These are phyloP conservation scores for Dryadula phaetusa DNA, from an alignment of 2,888 invertebrate genomes.

Conservation along the genomic window DNA sequence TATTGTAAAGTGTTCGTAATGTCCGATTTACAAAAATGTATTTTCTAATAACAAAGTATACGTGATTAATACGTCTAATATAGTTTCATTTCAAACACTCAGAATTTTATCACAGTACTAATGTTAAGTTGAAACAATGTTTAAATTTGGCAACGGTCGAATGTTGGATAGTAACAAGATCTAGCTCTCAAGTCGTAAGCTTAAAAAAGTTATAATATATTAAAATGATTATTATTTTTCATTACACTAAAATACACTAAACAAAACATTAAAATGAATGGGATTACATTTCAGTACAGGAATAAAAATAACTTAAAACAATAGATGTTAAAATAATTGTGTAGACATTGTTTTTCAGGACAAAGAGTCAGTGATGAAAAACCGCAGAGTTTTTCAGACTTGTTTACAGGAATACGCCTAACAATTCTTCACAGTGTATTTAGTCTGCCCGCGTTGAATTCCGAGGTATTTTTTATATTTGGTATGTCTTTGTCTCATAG, in stretches of 20 bases:
- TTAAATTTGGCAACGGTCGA: no score
- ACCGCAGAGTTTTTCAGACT: conserved; percentile 26
- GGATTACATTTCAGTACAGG: conserved; percentile 18
- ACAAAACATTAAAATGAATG: conserved; percentile 8
- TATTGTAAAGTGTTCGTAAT: no score
- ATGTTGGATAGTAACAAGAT: no score
- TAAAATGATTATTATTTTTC: neutral
- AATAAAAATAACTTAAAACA: conserved; percentile 25
- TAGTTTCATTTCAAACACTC: no score
- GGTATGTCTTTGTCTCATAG: neutral
- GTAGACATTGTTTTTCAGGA: conserved; percentile 29
- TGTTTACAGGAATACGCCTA: conserved; percentile 25
- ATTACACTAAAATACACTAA: neutral
- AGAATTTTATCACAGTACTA: no score
- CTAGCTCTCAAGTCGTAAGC: no score
- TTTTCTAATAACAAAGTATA: no score
- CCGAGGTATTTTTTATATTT: conserved; percentile 11
- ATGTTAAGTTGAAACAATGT: no score
- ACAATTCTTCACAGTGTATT: conserved; percentile 25
- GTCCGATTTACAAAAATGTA: no score
- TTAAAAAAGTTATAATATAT: neutral
- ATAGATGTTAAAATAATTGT: conserved; percentile 30
- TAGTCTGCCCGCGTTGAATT: conserved; percentile 16
- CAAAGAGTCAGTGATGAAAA: conserved; percentile 27
- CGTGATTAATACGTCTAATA: no score